Conservation (phyloP, 2,888 invertebrate genomes). For the Parnassius smintheus region DNA sequence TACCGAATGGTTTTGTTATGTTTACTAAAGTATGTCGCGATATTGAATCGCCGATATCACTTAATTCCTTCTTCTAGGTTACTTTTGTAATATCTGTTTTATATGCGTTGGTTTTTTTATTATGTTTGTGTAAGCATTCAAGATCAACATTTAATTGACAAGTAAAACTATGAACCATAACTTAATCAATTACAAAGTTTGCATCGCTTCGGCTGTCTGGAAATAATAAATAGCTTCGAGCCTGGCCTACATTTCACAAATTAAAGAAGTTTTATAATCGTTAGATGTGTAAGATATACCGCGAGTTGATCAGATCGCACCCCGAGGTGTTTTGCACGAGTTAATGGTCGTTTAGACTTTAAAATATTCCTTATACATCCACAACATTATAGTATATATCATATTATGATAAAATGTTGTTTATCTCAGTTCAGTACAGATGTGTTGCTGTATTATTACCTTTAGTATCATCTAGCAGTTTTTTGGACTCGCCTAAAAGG, state of each 20-base stretch:
- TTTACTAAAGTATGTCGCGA: background rate
- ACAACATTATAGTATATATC: too few species aligned
- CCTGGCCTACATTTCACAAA: background rate
- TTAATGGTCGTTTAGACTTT: background rate
- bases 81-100: too few species aligned
- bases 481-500: too few species aligned
- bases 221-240: background rate
- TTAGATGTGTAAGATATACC: background rate
- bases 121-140: too few species aligned
- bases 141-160: too few species aligned
- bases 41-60: background rate
- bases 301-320: slow-evolving; percentile 1
- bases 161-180: background rate
- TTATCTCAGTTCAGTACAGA: too few species aligned
- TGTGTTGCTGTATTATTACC: too few species aligned
- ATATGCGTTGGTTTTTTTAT: too few species aligned
- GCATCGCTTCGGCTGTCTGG: background rate
- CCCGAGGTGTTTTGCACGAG: background rate
- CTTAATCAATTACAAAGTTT: slow-evolving; percentile 1
- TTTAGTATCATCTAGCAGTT: too few species aligned
- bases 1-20: background rate
- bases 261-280: background rate
- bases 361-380: too few species aligned
- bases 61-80: background rate
- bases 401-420: too few species aligned